Conservation (phyloP, 2,888 invertebrate genomes). For the Hoplodrina blanda region DNA sequence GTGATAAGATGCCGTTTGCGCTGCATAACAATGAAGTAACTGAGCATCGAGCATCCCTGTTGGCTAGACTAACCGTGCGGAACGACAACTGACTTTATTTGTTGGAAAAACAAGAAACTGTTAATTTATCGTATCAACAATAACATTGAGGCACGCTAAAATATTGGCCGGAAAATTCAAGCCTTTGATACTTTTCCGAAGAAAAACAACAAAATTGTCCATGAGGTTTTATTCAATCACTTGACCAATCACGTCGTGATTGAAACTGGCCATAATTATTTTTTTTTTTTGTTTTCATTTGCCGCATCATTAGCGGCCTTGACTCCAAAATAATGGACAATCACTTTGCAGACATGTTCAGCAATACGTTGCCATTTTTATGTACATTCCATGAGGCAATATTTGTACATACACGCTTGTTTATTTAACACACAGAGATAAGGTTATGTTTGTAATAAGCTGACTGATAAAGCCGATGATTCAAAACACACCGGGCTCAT, state of each 20-base stretch:
- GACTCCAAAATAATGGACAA: conserved; percentile 65
- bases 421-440: conserved; percentile 60
- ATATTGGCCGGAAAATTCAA: background rate
- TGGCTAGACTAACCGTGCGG: conserved; percentile 25
- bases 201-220: conserved; percentile 11
- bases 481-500: conserved; percentile 16
- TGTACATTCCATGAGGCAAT: conserved; percentile 57
- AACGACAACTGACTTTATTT: conserved; percentile 36
- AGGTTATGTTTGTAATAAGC: conserved; percentile 30
- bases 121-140: background rate
- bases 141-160: background rate
- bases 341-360: conserved; percentile 66
- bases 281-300: conserved; percentile 79
- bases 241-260: conserved; percentile 37
- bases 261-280: conserved; percentile 56
- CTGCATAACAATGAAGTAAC: conserved; percentile 45
- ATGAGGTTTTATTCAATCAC: conserved; percentile 40
- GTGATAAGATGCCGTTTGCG: conserved; percentile 25
- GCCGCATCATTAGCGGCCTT: conserved; percentile 81
- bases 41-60: conserved; percentile 41
- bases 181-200: background rate
- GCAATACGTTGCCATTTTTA: conserved; percentile 52
- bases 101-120: conserved; percentile 28
- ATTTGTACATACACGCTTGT: conserved; percentile 42
- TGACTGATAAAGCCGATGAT: conserved; percentile 48